These are phyloP conservation scores for Philaenus spumarius DNA, from an alignment of 1,140 invertebrate genomes.

Conservation along the genomic window DNA sequence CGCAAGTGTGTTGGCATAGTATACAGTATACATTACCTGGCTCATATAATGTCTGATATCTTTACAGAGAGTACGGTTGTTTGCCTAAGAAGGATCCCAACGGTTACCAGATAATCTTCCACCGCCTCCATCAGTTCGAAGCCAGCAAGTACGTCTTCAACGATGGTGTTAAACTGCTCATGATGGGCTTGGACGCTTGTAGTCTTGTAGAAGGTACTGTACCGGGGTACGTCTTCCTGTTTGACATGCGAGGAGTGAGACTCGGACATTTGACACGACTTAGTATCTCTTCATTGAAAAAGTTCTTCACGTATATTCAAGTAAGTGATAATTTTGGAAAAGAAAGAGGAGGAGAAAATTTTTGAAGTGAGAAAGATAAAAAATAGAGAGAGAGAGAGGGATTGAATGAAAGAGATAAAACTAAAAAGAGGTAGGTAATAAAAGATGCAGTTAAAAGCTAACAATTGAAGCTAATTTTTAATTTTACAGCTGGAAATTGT, in stretches of 20 bases:
- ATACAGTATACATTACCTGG: too few species aligned
- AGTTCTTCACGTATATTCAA: slow-evolving; percentile 58
- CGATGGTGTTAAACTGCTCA: slow-evolving; percentile 52
- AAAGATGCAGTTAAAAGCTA: too few species aligned
- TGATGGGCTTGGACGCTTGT: slow-evolving; percentile 28
- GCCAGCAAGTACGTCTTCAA: slow-evolving; percentile 56
- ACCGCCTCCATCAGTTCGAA: slow-evolving; percentile 51
- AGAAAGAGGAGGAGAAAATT: not conserved
- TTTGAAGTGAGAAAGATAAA: not conserved
- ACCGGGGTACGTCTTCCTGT: slow-evolving; percentile 49
- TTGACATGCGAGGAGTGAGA: slow-evolving; percentile 55
- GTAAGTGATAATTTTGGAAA: slow-evolving; percentile 40
- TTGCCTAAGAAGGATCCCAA: slow-evolving; percentile 42
- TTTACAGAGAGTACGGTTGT: slow-evolving; percentile 23
- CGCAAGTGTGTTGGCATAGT: too few species aligned
- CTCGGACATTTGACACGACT: slow-evolving; percentile 54
- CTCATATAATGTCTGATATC: too few species aligned
- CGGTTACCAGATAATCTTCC: slow-evolving; percentile 52
- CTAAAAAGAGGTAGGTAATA: too few species aligned
- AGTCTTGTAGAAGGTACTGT: slow-evolving; percentile 26
- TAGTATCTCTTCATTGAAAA: slow-evolving; percentile 47
- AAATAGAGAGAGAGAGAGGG: not conserved
- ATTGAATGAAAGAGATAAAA: not conserved
- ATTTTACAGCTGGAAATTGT: too few species aligned
- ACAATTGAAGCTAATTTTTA: too few species aligned